Conservation (phyloP, 2,113 vertebrate species). For the Notiomystis cincta region DNA sequence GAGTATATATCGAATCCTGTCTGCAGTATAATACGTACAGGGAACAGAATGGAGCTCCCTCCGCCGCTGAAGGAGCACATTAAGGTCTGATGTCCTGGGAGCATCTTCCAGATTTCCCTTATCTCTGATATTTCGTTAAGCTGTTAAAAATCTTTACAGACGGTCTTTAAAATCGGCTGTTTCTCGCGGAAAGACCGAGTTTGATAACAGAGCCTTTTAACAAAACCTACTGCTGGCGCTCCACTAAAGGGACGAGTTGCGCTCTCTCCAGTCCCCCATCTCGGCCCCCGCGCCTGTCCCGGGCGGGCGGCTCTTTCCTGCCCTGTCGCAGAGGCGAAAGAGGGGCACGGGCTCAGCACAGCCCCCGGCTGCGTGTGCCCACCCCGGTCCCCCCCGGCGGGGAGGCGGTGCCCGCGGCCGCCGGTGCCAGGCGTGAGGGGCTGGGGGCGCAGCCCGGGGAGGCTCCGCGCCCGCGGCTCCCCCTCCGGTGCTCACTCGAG, state of each 20-base stretch:
- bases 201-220: neutral
- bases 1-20: slow-evolving; percentile 45
- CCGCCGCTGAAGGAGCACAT: slow-evolving; percentile 21
- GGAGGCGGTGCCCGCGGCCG: neutral
- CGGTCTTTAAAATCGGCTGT: neutral
- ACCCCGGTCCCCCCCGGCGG: neutral
- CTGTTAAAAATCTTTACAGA: slow-evolving; percentile 37
- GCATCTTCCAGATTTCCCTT: slow-evolving; percentile 32
- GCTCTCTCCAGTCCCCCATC: neutral
- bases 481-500: neutral
- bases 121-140: slow-evolving; percentile 33
- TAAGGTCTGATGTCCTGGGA: slow-evolving; percentile 12
- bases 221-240: neutral
- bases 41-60: slow-evolving; percentile 23
- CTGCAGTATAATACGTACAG: neutral
- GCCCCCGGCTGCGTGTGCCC: neutral
- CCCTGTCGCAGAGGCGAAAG: neutral
- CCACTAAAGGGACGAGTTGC: neutral
- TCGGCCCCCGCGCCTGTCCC: neutral
- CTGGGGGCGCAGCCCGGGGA: neutral
- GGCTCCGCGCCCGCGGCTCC: neutral
- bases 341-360: neutral
- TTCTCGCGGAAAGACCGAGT: neutral
- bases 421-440: neutral
- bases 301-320: neutral